Base-by-base conservation (phyloP, 2,888 invertebrate genomes). In the Dryobotodes eremita region DNA sequence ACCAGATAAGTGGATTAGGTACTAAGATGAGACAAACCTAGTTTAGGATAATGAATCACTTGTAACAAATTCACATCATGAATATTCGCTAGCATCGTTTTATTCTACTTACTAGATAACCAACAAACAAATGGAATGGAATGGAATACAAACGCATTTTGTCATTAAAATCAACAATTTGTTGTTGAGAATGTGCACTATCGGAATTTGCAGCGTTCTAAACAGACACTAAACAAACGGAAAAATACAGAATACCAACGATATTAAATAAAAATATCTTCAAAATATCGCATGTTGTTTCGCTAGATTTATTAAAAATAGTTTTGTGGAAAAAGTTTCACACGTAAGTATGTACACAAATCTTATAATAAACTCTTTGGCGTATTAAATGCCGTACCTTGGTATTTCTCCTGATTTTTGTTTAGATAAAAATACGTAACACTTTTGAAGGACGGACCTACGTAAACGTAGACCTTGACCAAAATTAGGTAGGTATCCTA, bases 21-120 rank as follows among this genome's bases (percentile, higher is more conserved):
- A 20, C 20, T 68, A 31, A 50, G 31, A 78, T n/a, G n/a, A 77
- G 2, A n/a, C 50, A 8, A 59, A 77, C 42, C 31, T 61, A 72
- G 31, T 59, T 65, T 31, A 1, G 2, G n/a, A 10, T 50, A 17
- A 70, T 55, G 1, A 15, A 57, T n/a, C 5, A 53, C 2, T 53
- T 11, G 5, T n/a, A 17, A 42, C 26, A 50, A n/a, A 50, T 42
- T 71, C 20, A 11, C 36, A n/a, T 36, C 26, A 57, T 10, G 17
- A 61, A 66, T 50, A 4, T 10, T 20, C 20, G 36, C 13, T 50
- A 53, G 42, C 13, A 48, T 46, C 8, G 5, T 57, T 46, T 3
- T 26, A 42, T n/a, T 42, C 64, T 6, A 48, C 20, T 26, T 48
- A 26, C 7, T 23, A 69, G 31, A 23, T 15, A 31, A 31, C 11